Evolutionary conservation across 2,797 vertebrate species (phyloP).

Genomic region (Xiphophorus birchmanni): DNA sequence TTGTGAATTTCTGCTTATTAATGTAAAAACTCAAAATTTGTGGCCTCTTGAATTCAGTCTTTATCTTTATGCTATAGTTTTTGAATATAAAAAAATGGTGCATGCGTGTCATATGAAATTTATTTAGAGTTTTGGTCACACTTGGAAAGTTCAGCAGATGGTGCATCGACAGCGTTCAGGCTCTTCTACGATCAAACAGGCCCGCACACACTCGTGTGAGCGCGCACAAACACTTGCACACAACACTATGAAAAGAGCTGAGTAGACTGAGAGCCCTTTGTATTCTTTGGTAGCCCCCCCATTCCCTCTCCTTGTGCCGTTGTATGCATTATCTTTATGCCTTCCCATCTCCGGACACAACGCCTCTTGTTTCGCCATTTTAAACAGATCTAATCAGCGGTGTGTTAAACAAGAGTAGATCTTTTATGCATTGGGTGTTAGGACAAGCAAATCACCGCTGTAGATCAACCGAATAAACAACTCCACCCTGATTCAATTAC

Average conservation of each 20-base stretch:
- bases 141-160: constrained; percentile 92
- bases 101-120: constrained; percentile 82
- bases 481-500: constrained; percentile 96
- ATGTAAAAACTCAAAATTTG: constrained; percentile 34
- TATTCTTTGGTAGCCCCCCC: constrained; percentile 49
- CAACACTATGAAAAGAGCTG: constrained; percentile 34
- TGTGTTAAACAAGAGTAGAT: constrained; percentile 94
- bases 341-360: constrained; percentile 82
- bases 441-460: constrained; percentile 91
- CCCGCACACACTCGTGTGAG: constrained; percentile 23
- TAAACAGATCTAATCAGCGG: constrained; percentile 93
- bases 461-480: constrained; percentile 97
- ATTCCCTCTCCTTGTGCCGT: constrained; percentile 54
- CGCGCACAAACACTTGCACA: constrained; percentile 32
- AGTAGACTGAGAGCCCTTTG: constrained; percentile 47
- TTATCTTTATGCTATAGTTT: constrained; percentile 32
- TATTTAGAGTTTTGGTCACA: constrained; percentile 91
- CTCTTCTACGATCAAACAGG: constrained; percentile 11
- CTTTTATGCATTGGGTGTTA: constrained; percentile 94
- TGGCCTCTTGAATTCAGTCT: constrained; percentile 24
- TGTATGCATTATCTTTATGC: constrained; percentile 86
- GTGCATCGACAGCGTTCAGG: constrained; percentile 72
- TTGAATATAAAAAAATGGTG: constrained; percentile 79
- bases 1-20: not conserved
- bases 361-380: constrained; percentile 84